Evolutionary conservation across 1,140 invertebrate species (phyloP).

Genomic region (Grapholita molesta): DNA sequence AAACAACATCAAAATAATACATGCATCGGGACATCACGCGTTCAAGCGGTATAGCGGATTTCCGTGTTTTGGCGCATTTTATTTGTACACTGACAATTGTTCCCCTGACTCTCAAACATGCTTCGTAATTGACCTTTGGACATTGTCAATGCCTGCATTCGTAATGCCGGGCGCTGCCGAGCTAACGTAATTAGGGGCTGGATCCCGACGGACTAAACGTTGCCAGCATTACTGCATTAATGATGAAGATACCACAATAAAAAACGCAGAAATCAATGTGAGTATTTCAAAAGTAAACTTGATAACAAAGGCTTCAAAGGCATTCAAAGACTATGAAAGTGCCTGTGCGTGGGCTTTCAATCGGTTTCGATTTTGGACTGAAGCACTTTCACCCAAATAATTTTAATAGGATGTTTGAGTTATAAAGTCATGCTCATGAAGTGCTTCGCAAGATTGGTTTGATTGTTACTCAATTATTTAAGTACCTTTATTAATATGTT

Average conservation of each 20-base stretch:
- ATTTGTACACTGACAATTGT: not conserved
- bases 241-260: constrained; percentile 9
- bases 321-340: no score
- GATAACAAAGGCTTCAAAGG: not conserved
- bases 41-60: not conserved
- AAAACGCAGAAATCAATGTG: not conserved
- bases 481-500: no score
- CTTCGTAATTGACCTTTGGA: constrained; percentile 9
- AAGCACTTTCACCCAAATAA: not conserved
- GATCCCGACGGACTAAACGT: constrained; percentile 9
- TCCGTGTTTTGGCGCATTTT: not conserved
- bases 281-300: not conserved
- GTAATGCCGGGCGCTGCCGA: not conserved
- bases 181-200: constrained; percentile 2
- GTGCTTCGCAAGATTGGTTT: not conserved
- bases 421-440: not conserved
- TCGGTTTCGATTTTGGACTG: not conserved
- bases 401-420: not conserved
- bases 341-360: not conserved
- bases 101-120: constrained; percentile 1
- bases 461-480: not conserved
- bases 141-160: constrained; percentile 16
- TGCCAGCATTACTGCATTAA: constrained; percentile 9
- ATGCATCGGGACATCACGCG: not conserved
- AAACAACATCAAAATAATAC: not conserved